A percentile compares a stretch with the other conserved stretches of the same genome.
phyloP scores from a whole-genome alignment of 2,113 vertebrate species.

The Picathartes gymnocephalus region DNA sequence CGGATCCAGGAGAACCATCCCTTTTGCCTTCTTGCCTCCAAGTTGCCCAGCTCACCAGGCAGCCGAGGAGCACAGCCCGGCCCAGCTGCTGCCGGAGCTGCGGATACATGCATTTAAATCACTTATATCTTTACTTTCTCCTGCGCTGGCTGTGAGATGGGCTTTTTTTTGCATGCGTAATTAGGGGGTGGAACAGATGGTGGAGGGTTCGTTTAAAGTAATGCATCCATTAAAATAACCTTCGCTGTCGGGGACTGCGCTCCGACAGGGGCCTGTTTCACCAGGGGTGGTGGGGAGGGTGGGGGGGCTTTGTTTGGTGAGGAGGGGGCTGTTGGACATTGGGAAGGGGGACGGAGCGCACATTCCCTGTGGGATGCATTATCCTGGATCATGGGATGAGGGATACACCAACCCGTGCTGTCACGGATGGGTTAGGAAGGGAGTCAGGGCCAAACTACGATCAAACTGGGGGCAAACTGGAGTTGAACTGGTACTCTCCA shows the following conservation, averaged over 20 bases:
- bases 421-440: background rate
- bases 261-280: constrained; percentile 37
- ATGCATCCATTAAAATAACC: constrained; percentile 83
- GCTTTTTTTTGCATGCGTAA: constrained; percentile 75
- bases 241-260: constrained; percentile 73
- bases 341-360: background rate
- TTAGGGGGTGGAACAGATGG: constrained; percentile 82
- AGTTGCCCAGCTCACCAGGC: background rate
- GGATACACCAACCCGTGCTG: background rate
- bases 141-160: constrained; percentile 71
- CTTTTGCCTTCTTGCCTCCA: background rate
- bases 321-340: background rate
- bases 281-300: background rate
- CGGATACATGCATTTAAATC: constrained; percentile 75
- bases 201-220: constrained; percentile 79
- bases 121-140: constrained; percentile 74
- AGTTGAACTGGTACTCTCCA: background rate
- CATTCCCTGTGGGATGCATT: background rate
- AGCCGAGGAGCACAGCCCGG: constrained; percentile 13
- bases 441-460: background rate
- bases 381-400: background rate
- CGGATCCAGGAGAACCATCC: background rate
- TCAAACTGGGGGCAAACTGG: background rate
- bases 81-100: constrained; percentile 65
- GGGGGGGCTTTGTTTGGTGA: background rate